Evolutionary conservation across 2,113 vertebrate genomes (phyloP).

Genomic region (Regulus satrapa): DNA sequence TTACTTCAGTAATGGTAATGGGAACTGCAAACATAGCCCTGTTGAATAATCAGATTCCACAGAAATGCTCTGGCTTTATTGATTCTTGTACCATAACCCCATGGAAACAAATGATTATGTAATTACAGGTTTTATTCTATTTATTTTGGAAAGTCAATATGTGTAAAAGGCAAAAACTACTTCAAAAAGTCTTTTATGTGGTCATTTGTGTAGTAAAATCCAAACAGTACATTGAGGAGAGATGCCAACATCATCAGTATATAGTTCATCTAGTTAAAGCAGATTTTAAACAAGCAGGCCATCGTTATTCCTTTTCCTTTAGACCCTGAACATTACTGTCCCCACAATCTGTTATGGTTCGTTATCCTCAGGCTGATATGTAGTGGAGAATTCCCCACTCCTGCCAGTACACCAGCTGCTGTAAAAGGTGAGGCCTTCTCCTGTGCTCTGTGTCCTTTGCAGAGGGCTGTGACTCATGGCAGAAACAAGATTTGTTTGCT

Average conservation of each 20-base stretch:
- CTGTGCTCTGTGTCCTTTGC: not conserved
- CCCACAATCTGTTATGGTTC: not conserved
- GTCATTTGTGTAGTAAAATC: not conserved
- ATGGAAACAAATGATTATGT: not conserved
- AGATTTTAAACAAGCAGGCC: not conserved
- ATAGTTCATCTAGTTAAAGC: not conserved
- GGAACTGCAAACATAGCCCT: not conserved
- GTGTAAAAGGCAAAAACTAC: not conserved
- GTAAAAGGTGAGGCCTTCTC: not conserved
- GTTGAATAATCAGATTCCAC: not conserved
- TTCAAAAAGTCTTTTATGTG: not conserved
- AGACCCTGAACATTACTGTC: not conserved
- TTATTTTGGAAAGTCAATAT: not conserved
- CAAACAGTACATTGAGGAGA: not conserved
- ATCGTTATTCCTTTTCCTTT: not conserved
- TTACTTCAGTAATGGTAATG: not conserved
- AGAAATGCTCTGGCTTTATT: not conserved
- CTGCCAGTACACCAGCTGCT: not conserved
- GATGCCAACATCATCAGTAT: not conserved
- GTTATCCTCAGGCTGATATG: not conserved
- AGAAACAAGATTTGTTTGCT: not conserved
- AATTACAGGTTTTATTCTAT: not conserved
- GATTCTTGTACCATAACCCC: not conserved
- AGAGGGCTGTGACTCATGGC: not conserved
- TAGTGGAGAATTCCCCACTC: not conserved